Base-by-base conservation (phyloP, 1,140 invertebrate species). In the Psilanteris sp. region DNA sequence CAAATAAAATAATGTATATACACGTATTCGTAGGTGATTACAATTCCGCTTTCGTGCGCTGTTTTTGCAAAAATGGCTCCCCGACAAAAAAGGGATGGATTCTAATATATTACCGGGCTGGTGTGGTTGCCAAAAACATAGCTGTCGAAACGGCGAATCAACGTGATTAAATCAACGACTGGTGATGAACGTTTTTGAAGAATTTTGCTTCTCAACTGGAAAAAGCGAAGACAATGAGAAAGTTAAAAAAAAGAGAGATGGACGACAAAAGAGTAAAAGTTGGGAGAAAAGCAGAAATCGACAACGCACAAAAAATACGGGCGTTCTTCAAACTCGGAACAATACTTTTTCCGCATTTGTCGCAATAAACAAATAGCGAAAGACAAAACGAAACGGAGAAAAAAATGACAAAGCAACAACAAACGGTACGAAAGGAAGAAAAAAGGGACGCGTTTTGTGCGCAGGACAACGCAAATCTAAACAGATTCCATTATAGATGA, bases 401-500 rank as follows among this genome's bases (percentile, higher is more conserved):
- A 24, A 13, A 24, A 18, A 24, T 0, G 6, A 16, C 13, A 10
- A 9, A 50, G 10, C 4, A 34, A 0, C 39, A 20, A 13, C 8
- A 24, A 16, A 14, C 8, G 0, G 26, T 39, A 22, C 7, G n/a
- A 39, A 64, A 11, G 41, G 32, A 15, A 44, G 9, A n/a, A 26
- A 44, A 16, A 3, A 3, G 32, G 11, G 37, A 39, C 14, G 26
- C n/a, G 37, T 43, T 52, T 39, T 54, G 16, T 44, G 48, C 5
- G 20, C 14, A 36, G 52, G 26, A 29, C 22, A 52, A 50, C 27
- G 41, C 52, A 22, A 24, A 37, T 48, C 66, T 50, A 50, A 70
- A 41, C 37, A 59, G 36, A 59, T 43, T 57, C 32, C 43, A 48
- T 37, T 44, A 37, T 44, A 57, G 39, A 67, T 55, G 62, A 37